Percentiles rank a stretch among this genome's conserved stretches.
These are phyloP conservation scores for Lordiphosa collinella DNA, from an alignment of 1,140 invertebrate genomes.

Conservation along the genomic window DNA sequence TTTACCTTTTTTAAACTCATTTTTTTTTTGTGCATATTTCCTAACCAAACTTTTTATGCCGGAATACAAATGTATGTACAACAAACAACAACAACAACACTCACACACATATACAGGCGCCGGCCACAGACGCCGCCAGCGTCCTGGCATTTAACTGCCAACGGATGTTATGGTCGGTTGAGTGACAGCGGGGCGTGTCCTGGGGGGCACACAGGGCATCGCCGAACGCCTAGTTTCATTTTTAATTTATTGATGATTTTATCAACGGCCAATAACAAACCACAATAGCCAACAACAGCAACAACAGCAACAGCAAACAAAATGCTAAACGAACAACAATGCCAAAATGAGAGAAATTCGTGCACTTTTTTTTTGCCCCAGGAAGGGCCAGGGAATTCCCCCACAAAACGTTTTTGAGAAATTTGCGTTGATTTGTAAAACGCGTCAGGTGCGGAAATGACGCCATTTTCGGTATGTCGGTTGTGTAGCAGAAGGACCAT, in stretches of 20 bases:
- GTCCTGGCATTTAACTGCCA: conserved; percentile 39
- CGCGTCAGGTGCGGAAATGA: conserved; percentile 47
- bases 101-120: conserved; percentile 12
- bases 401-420: conserved; percentile 26
- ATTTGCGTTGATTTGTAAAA: conserved; percentile 58
- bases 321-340: conserved; percentile 31
- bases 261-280: conserved; percentile 59
- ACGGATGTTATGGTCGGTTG: conserved; percentile 37
- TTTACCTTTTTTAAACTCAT: too few relatives aligned
- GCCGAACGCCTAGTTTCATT: conserved; percentile 45
- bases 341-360: conserved; percentile 6
- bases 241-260: conserved; percentile 69
- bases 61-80: conserved; percentile 3
- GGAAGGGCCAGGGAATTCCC: neutral
- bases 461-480: conserved; percentile 36
- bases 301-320: conserved; percentile 31
- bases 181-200: conserved; percentile 40
- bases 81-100: conserved; percentile 9
- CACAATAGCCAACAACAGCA: conserved; percentile 34
- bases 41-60: neutral
- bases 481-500: conserved; percentile 22
- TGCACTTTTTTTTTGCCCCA: neutral
- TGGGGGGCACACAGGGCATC: neutral
- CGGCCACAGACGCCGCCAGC: conserved; percentile 32
- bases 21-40: too few relatives aligned